These are phyloP conservation scores for Sisyra terminalis DNA, from an alignment of 2,888 invertebrate genomes.

Conservation along the genomic window DNA sequence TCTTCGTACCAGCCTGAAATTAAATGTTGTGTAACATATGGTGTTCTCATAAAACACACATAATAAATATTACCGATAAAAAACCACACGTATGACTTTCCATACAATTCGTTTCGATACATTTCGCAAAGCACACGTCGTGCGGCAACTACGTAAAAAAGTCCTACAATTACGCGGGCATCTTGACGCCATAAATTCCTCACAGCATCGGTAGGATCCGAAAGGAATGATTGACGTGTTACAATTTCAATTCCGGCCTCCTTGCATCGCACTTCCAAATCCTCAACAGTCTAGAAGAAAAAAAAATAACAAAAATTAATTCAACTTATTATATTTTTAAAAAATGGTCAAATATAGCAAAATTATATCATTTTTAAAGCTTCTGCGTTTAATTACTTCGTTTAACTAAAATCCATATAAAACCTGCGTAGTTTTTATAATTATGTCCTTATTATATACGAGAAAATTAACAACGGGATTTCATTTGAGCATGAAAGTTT, in stretches of 20 bases:
- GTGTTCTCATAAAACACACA: neutral
- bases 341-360: too few relatives aligned
- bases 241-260: slow-evolving; percentile 88
- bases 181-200: slow-evolving; percentile 88
- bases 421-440: too few relatives aligned
- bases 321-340: too few relatives aligned
- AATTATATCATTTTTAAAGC: too few relatives aligned
- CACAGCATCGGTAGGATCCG: slow-evolving; percentile 93
- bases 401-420: too few relatives aligned
- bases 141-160: slow-evolving; percentile 97
- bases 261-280: slow-evolving; percentile 86
- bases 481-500: too few relatives aligned
- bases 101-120: slow-evolving; percentile 85
- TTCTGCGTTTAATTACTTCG: too few relatives aligned
- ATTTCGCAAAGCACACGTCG: slow-evolving; percentile 92
- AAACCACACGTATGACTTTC: slow-evolving; percentile 96
- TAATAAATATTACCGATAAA: slow-evolving; percentile 68
- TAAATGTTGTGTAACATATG: neutral
- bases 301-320: slow-evolving; percentile 2
- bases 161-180: slow-evolving; percentile 91
- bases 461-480: too few relatives aligned
- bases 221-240: slow-evolving; percentile 90
- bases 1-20: slow-evolving; percentile 89
- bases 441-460: too few relatives aligned
- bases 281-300: slow-evolving; percentile 76